Percentiles rank a stretch among this genome's conserved stretches.
Conservation (phyloP, 2,797 vertebrate genomes). For the Kryptolebias ocellatus region DNA sequence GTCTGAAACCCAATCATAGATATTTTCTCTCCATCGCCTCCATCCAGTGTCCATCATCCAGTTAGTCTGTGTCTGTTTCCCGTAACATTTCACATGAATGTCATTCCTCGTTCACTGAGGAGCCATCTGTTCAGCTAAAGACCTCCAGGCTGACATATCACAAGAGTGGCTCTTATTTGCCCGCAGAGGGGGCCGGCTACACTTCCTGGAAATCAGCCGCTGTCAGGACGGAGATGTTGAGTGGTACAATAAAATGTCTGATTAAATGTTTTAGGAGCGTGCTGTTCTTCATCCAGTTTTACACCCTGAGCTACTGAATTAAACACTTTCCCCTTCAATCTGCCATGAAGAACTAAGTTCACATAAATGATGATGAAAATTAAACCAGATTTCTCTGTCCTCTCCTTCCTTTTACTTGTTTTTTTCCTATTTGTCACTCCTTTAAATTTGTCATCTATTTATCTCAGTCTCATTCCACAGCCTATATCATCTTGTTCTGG, state of each 20-base stretch:
- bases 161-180: constrained; percentile 42
- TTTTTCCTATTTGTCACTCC: constrained; percentile 16
- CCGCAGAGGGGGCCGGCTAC: background rate
- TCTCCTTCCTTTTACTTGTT: no score
- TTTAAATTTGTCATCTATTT: background rate
- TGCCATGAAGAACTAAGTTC: constrained; percentile 39
- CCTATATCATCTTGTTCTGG: constrained; percentile 13
- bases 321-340: constrained; percentile 42
- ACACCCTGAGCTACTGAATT: constrained; percentile 24
- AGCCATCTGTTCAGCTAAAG: constrained; percentile 67
- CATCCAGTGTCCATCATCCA: constrained; percentile 33
- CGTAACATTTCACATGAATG: constrained; percentile 62
- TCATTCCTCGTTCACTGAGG: constrained; percentile 69
- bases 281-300: background rate
- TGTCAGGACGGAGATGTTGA: constrained; percentile 10
- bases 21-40: constrained; percentile 29
- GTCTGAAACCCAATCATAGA: constrained; percentile 56
- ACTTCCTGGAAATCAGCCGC: constrained; percentile 50
- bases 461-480: constrained; percentile 10
- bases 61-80: constrained; percentile 50
- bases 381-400: no score
- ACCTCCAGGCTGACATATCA: constrained; percentile 52
- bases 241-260: background rate
- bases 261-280: background rate
- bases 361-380: no score